Evolutionary conservation across 2,113 vertebrate species (phyloP), one percentile per base, ranked within the genome.

Genomic region (Bufo gargarizans): DNA sequence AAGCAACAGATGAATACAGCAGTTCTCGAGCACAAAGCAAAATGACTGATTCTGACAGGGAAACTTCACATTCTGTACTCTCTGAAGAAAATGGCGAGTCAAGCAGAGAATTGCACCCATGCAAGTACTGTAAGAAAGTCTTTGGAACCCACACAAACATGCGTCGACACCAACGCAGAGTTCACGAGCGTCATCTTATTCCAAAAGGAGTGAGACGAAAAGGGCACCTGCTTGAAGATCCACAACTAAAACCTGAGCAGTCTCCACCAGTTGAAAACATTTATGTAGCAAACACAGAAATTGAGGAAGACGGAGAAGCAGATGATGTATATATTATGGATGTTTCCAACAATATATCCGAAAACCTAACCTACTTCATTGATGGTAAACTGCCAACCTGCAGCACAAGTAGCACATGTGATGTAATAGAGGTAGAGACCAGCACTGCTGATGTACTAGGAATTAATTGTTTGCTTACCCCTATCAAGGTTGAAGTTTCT

Each of bases 321-420:
- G 92, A 96, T 76, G 95, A 97, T 22, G 96, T 97, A 20, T 99
- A 97, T 86, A 97, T 98, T 92, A 96, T 99, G 90, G 97, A 99
- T 69, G 95, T 99, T 83, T 98, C 98, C 20, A 97, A 96, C 91
- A 98, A 98, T 90, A 97, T 98, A 90, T 98, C 98, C 5, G 98
- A 99, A 90, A 99, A 99, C 89, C 94, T 99, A 83, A 98, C 97
- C 91, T 97, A 97, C 91, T 99, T 98, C 84, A 97, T 99, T 13
- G 98, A 99, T 89, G 98, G 98, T 55, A 99, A 98, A 91, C 97
- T 99, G 77, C 96, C 97, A 71, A 97, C 97, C 71, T 97, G 96
- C 90, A 98, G 92, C 91, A 96, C 94, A 89, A 95, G 97, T 61
- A 96, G 96, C 92, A 96, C 95, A 89, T 98, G 96, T 89, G 97